A percentile compares a stretch with the other conserved stretches of the same genome.
Conservation (phyloP, 30 jellyfish, hydroid and myxozoan genomes). For the Chrysaora quinquecirrha region DNA sequence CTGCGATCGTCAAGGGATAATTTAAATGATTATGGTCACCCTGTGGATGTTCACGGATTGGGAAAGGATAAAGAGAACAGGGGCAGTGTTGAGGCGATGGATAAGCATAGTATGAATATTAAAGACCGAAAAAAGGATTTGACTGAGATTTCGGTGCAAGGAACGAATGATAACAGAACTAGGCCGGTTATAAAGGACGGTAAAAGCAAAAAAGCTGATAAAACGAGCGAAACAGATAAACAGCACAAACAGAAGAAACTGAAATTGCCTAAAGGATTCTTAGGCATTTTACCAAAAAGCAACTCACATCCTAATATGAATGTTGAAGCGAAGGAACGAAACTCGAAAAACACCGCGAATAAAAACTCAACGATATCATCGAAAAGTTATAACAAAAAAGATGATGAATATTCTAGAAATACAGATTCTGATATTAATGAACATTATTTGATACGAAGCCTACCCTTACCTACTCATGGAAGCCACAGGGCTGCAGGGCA, state of each 20-base stretch:
- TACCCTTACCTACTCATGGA: slow-evolving; percentile 68
- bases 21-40: too few species aligned
- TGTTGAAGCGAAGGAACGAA: background rate
- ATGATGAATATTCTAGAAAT: background rate
- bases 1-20: slow-evolving; percentile 46
- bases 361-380: background rate
- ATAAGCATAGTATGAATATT: background rate
- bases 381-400: too few species aligned
- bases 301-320: background rate
- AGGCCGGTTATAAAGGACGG: slow-evolving; percentile 15
- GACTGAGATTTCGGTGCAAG: background rate
- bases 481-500: slow-evolving; percentile 37
- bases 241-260: slow-evolving; percentile 49
- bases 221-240: too few species aligned
- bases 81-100: background rate
- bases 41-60: background rate
- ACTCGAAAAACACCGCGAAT: background rate
- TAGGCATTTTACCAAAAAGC: slow-evolving; percentile 51
- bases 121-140: background rate
- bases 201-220: background rate
- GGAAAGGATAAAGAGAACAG: background rate
- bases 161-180: background rate
- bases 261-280: slow-evolving; percentile 62
- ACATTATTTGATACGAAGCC: slow-evolving; percentile 45
- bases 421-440: slow-evolving; percentile 21